These are phyloP conservation scores for Spodoptera picta DNA, from an alignment of 2,888 invertebrate species.

Conservation along the genomic window DNA sequence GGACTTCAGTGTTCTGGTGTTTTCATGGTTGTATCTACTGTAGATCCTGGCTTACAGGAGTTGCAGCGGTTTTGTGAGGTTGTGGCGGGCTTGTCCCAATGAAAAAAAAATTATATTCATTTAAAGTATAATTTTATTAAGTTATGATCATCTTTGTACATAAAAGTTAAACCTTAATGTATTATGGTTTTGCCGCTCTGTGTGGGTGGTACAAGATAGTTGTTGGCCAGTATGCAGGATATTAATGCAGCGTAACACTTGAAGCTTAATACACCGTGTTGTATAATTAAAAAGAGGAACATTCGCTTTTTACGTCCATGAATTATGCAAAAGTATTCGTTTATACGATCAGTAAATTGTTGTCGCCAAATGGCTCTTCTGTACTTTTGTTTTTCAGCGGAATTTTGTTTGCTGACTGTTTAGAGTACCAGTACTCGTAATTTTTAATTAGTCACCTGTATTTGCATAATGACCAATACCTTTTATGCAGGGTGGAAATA, in stretches of 20 bases:
- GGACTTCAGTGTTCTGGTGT: too few species aligned
- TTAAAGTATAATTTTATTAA: conserved; percentile 31
- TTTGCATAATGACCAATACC: neutral
- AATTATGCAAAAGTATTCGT: conserved; percentile 86
- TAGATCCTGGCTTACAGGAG: too few species aligned
- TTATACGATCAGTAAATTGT: conserved; percentile 85
- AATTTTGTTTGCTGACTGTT: conserved; percentile 61
- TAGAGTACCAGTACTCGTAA: conserved; percentile 53
- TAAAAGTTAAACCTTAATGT: conserved; percentile 23
- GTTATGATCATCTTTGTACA: conserved; percentile 15
- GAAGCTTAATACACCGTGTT: conserved; percentile 84
- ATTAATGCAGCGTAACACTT: conserved; percentile 77
- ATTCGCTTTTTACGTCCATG: conserved; percentile 86
- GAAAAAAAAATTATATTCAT: too few species aligned
- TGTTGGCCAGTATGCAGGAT: conserved; percentile 23
- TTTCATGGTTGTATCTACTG: too few species aligned
- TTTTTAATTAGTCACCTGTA: conserved; percentile 49
- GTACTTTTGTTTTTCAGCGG: conserved; percentile 68
- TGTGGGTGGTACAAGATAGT: conserved; percentile 4
- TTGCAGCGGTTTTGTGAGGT: too few species aligned
- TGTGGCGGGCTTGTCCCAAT: too few species aligned
- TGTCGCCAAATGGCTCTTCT: conserved; percentile 78
- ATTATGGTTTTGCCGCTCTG: conserved; percentile 8
- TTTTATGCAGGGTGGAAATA: conserved; percentile 94
- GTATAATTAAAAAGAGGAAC: conserved; percentile 88